Evolutionary conservation across 1,140 invertebrate species (phyloP), one percentile per base, ranked within the genome.

Genomic region (Anastrepha obliqua): DNA sequence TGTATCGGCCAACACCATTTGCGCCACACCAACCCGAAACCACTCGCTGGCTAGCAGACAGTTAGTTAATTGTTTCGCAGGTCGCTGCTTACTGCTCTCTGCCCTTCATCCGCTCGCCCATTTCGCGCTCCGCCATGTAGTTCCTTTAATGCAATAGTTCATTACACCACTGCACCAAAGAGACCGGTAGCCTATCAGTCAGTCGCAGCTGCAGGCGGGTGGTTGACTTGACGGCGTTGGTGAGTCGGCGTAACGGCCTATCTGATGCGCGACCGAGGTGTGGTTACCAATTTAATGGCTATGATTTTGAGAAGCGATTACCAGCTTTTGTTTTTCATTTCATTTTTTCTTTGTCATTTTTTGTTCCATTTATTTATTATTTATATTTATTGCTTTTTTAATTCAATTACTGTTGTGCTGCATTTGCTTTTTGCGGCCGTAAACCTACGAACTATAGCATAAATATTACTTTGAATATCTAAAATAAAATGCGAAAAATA

Each of bases 201-300:
- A 81, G 47, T n/a, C 51, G n/a, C 44, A 55, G 74, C 47, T 55
- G 44, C 47, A 81, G 74, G 47, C 47, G n/a, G 47, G 51, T 51
- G 17, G 6, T 81, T 55, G 74, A 9, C 39, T 74, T 15, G 42
- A 29, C 11, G 65, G 65, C 29, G 29, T 74, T 74, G 39, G 39
- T n/a, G 70, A 44, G 70, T 81, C 74, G 44, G 47, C 74, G 74
- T 29, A 81, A 55, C 20, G 47, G 39, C 13, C 67, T 44, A 74
- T 44, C 67, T 55, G 74, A 81, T 81, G 74, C 47, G 74, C 44
- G 74, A 81, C 74, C 74, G 29, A 81, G 74, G 74, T 81, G 74
- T 81, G 74, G 74, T 55, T 42, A 29, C 74, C 74, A 81, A 42
- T 81, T 81, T 86, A 62, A 62, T 64, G 60, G 85, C n/a, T 62